These are phyloP conservation scores for Drosophila chauvacae DNA, from an alignment of 1,140 invertebrate genomes.

Conservation along the genomic window DNA sequence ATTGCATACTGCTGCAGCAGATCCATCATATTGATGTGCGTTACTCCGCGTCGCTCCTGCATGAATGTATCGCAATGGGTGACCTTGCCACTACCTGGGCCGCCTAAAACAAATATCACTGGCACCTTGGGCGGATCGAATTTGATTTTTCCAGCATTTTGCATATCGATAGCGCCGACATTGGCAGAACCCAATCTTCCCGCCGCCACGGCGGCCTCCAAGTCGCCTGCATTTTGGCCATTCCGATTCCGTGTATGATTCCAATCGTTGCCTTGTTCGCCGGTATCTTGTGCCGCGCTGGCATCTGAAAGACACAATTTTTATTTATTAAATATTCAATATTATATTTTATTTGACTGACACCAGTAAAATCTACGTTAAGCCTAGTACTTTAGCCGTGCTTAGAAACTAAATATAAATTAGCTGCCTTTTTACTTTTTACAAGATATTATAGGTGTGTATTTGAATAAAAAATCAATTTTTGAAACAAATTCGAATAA, in stretches of 20 bases:
- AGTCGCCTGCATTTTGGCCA: conserved; percentile 57
- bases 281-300: conserved; percentile 89
- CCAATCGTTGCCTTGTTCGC: conserved; percentile 86
- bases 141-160: conserved; percentile 91
- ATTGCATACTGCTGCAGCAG: conserved; percentile 93
- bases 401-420: not conserved
- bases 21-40: conserved; percentile 96
- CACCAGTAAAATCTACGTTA: not conserved
- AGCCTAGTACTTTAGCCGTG: not conserved
- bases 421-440: not conserved
- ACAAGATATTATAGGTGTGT: not conserved
- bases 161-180: conserved; percentile 85
- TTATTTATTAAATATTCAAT: not conserved
- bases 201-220: conserved; percentile 33
- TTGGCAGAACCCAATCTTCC: conserved; percentile 59
- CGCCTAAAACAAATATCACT: conserved; percentile 94
- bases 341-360: not conserved
- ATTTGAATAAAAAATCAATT: too few relatives aligned
- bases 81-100: conserved; percentile 96
- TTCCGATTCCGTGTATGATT: conserved; percentile 80
- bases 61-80: conserved; percentile 95
- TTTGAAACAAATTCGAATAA: not conserved
- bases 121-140: conserved; percentile 93
- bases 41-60: conserved; percentile 92
- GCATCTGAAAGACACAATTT: conserved; percentile 86